Base-by-base conservation (phyloP, 2,113 vertebrate genomes). In the Crotalus tigris region DNA sequence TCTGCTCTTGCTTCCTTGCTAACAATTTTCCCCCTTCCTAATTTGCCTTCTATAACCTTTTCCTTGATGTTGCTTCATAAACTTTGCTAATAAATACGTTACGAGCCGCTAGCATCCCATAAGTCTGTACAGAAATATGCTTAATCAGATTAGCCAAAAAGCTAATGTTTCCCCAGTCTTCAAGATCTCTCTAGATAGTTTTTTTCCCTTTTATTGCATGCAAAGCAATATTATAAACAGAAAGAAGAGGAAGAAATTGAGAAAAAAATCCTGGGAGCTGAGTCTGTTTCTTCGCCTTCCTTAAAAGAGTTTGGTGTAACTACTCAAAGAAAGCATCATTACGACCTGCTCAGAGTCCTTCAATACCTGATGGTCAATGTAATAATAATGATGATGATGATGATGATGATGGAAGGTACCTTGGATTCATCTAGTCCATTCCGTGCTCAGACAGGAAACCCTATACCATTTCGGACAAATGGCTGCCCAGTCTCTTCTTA, bases 141-240 rank as follows among this genome's bases (percentile, higher is more conserved):
- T 93, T 93, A 93, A 93, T 93, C 92, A 90, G 92, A 90, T 93
- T 90, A 93, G 92, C 92, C 29, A 55, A 87, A 93, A 93, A 93
- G 88, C 92, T 86, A 93, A 93, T 93, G 88, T 90, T 93, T 93
- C 92, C 92, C 92, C 46, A 86, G 88, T 61, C 90, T 24, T 33
- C 23, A 54, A 93, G 88, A 23, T 53, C 75, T 93, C 75, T 89
- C 88, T 49, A 61, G 92, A 53, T 26, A 64, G 19, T 5, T 12
- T 4, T 53, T 29, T 58, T 13, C 11, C 49, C n/a, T 64, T 61
- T 93, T 90, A 90, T 86, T 90, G 75, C 92, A 87, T 87, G 75
- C 92, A 90, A 64, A 93, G 75, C 75, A 6, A 86, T 90, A 90
- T 58, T 93, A 57, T 59, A 93, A 90, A 90, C 12, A 49, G 33